Conservation (phyloP, 2,888 invertebrate genomes). For the Amorpha juglandis region DNA sequence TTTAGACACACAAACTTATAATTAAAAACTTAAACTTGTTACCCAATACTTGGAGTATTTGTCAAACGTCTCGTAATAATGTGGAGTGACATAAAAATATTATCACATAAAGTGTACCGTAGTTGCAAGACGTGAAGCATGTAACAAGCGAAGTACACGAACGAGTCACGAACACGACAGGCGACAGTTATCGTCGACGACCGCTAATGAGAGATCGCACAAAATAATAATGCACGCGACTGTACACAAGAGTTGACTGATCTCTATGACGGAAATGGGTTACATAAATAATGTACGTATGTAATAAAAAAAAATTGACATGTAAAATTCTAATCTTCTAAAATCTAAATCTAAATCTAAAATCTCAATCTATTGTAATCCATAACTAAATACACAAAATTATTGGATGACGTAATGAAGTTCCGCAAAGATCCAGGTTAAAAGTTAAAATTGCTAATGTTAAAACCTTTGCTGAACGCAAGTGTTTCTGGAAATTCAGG, state of each 20-base stretch:
- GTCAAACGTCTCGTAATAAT: slow-evolving; percentile 18
- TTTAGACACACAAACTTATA: not conserved
- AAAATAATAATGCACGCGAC: not conserved
- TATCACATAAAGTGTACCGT: slow-evolving; percentile 23
- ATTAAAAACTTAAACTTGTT: slow-evolving; percentile 19
- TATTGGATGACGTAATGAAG: not conserved
- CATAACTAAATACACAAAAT: too few relatives aligned
- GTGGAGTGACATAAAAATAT: slow-evolving; percentile 10
- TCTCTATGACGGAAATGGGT: not conserved
- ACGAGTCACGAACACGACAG: slow-evolving; percentile 60
- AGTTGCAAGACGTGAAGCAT: slow-evolving; percentile 25
- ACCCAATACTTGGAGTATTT: not conserved
- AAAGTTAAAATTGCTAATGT: not conserved
- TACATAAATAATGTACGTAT: too few relatives aligned
- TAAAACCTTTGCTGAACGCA: not conserved
- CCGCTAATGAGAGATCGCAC: slow-evolving; percentile 75
- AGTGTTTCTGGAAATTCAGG: too few relatives aligned
- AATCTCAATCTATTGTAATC: too few relatives aligned
- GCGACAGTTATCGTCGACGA: slow-evolving; percentile 45
- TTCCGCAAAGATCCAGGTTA: not conserved
- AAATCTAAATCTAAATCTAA: too few relatives aligned
- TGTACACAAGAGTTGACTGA: slow-evolving; percentile 5
- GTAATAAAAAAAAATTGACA: too few relatives aligned
- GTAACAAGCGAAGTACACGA: slow-evolving; percentile 38
- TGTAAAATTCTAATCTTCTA: too few relatives aligned